Evolutionary conservation across 1,140 invertebrate genomes (phyloP), one percentile per base, ranked within the genome.

Genomic region (Magallana gigas): DNA sequence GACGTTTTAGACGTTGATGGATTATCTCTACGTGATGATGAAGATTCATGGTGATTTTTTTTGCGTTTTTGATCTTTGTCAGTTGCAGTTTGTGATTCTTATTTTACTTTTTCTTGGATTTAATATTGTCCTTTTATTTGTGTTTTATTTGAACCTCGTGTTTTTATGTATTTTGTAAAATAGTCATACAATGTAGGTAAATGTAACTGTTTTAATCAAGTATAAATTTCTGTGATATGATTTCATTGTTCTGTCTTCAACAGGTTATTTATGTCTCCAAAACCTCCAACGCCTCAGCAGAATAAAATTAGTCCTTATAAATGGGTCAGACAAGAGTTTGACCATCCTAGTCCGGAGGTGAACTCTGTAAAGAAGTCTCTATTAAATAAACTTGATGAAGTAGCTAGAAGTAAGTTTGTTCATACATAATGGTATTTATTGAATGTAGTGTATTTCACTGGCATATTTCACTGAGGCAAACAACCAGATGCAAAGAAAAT

Each of bases 281-380:
- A 94, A 85, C 91, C 91, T 62, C 90, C 90, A 16, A 93, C 93
- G 59, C 91, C 93, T 18, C 88, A 91, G 59, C 91, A 94, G 83
- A 90, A 91, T 56, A 88, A 87, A 85, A 90, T 94, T 62, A 94
- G 91, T 88, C 91, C 94, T 16, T 91, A 94, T 56, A 93, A 93
- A 89, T 95, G 95, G 95, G 91, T 95, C 48, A 86, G 95, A n/a
- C 93, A 95, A 90, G 95, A 95, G 87, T 92, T 95, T 87, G 95
- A 95, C 83, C 93, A 95, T 87, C 94, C 94, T 18, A 93, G 91
- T 90, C 92, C 92, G 81, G 92, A 95, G 59, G 64, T 95, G 60
- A 90, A 93, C 57, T 89, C 92, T 29, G 92, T 92, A 23, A 92
- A 92, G 83, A 92, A 92, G 85, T 94, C 94, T 12, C 88, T 95